Percentiles rank a stretch among this genome's conserved stretches.
phyloP scores from a whole-genome alignment of 2,113 vertebrate genomes.

The Mugil cephalus region DNA sequence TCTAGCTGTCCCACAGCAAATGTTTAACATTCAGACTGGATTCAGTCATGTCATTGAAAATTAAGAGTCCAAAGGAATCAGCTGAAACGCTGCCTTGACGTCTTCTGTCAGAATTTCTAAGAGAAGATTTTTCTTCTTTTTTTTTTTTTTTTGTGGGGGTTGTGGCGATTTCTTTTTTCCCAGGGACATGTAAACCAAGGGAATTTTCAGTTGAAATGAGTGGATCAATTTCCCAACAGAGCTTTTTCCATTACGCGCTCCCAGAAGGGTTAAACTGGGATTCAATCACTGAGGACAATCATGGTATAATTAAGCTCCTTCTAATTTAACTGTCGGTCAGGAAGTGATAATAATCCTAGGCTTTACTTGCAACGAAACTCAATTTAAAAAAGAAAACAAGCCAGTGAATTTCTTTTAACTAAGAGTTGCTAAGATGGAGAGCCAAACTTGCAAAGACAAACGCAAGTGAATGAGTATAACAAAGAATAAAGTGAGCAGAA shows the following conservation, averaged over 20 bases:
- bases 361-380: slow-evolving; percentile 66
- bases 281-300: slow-evolving; percentile 76
- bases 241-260: slow-evolving; percentile 31
- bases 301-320: slow-evolving; percentile 71
- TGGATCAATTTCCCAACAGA: slow-evolving; percentile 34
- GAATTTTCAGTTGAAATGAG: slow-evolving; percentile 39
- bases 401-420: slow-evolving; percentile 20
- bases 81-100: slow-evolving; percentile 23
- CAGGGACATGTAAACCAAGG: slow-evolving; percentile 3
- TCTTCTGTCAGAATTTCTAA: slow-evolving; percentile 28
- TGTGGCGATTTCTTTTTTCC: slow-evolving; percentile 21
- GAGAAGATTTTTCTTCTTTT: background rate
- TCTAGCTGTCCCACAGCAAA: slow-evolving; percentile 23
- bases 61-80: slow-evolving; percentile 29
- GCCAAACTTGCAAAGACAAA: slow-evolving; percentile 14
- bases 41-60: slow-evolving; percentile 31
- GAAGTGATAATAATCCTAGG: slow-evolving; percentile 68
- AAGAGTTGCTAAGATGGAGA: slow-evolving; percentile 13
- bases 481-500: slow-evolving; percentile 35
- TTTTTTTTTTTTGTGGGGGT: background rate
- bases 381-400: slow-evolving; percentile 51
- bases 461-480: slow-evolving; percentile 18
- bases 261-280: slow-evolving; percentile 62
- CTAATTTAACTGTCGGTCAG: slow-evolving; percentile 71
- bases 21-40: slow-evolving; percentile 32